phyloP scores from a whole-genome alignment of 2,113 vertebrate species.

The Rynchops niger region DNA sequence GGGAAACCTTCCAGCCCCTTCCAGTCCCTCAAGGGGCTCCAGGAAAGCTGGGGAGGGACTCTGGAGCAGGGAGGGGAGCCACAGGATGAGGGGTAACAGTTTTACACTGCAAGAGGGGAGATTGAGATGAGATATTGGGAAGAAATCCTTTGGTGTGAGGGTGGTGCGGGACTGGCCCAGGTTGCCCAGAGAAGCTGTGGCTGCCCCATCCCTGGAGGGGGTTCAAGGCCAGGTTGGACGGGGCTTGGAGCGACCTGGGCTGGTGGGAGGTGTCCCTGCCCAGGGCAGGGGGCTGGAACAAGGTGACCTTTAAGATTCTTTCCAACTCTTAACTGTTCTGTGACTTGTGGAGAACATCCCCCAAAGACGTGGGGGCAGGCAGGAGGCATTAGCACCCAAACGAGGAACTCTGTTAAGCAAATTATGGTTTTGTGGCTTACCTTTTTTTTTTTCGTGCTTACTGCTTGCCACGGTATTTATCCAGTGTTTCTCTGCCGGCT shows the following conservation, averaged over 20 bases:
- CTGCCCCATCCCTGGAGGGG: background rate
- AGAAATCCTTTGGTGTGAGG: background rate
- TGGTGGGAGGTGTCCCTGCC: background rate
- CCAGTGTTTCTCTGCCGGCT: fast-evolving
- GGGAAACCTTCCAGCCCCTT: background rate
- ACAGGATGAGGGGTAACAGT: background rate
- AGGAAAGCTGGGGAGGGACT: background rate
- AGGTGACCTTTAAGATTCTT: background rate
- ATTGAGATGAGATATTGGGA: background rate
- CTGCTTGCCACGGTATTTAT: fast-evolving
- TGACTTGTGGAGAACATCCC: background rate
- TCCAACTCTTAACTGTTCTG: background rate
- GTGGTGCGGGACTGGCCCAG: background rate
- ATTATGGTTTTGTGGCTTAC: background rate
- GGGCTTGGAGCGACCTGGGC: background rate
- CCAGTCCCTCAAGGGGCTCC: background rate
- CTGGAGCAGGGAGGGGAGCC: background rate
- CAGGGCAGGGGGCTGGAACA: too few species aligned
- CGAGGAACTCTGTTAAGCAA: background rate
- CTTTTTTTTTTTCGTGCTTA: background rate
- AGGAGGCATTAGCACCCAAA: background rate
- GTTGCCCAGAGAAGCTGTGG: background rate
- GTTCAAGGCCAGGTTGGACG: background rate
- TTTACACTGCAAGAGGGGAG: background rate
- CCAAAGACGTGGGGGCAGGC: background rate